Percentiles rank a stretch among this genome's conserved stretches.
These are phyloP conservation scores for Alectura lathami DNA, from an alignment of 2,113 vertebrate genomes.

Conservation along the genomic window DNA sequence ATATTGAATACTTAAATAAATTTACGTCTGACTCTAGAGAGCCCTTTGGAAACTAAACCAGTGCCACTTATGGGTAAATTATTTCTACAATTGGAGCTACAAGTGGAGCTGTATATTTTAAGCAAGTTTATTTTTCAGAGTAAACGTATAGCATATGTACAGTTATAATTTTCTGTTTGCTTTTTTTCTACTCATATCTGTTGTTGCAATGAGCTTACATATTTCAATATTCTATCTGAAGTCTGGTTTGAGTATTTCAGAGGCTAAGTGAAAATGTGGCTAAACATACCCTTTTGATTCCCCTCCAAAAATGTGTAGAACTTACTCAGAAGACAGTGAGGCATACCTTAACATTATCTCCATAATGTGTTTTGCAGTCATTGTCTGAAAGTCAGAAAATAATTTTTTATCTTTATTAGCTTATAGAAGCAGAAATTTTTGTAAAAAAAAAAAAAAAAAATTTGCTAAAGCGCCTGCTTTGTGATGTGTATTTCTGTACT, in stretches of 20 bases:
- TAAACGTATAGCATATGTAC: not conserved
- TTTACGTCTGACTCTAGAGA: not conserved
- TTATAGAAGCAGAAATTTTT: not conserved
- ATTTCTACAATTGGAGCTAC: not conserved
- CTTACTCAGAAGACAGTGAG: not conserved
- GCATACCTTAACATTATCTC: not conserved
- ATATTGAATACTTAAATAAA: not conserved
- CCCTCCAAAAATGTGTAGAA: not conserved
- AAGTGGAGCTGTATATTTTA: not conserved
- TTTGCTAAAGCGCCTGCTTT: not conserved
- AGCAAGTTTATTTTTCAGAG: not conserved
- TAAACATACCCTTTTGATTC: not conserved
- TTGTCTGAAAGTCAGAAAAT: not conserved
- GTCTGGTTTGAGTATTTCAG: not conserved
- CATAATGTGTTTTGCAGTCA: not conserved
- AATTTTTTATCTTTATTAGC: not conserved
- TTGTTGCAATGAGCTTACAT: not conserved
- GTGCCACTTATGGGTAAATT: not conserved
- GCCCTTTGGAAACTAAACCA: not conserved
- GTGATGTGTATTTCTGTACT: not conserved
- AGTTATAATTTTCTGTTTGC: not conserved
- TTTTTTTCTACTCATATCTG: not conserved
- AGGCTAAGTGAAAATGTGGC: not conserved
- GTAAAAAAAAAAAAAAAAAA: too few relatives aligned
- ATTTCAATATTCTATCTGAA: constrained; percentile 13